Evolutionary conservation across 2,888 invertebrate genomes (phyloP).

Genomic region (Melolontha melolontha): DNA sequence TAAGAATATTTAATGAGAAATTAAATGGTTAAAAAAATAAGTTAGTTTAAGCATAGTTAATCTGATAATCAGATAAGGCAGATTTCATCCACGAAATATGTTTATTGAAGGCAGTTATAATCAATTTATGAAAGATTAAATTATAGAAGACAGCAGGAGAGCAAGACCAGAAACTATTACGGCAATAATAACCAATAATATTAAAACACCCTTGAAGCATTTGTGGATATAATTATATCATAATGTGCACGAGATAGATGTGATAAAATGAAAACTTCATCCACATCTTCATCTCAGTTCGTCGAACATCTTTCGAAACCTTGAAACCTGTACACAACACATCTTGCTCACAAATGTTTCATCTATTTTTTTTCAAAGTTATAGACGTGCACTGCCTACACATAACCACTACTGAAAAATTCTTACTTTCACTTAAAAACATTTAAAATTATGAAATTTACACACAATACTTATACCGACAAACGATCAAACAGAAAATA

Average conservation of each 20-base stretch:
- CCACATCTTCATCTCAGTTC: slow-evolving; percentile 6
- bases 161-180: too few species aligned
- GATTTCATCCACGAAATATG: too few species aligned
- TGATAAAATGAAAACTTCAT: not conserved
- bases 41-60: too few species aligned
- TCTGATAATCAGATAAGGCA: too few species aligned
- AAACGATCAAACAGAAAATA: slow-evolving; percentile 1
- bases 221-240: slow-evolving; percentile 1
- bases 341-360: slow-evolving; percentile 22
- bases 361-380: slow-evolving; percentile 9
- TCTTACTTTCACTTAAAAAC: slow-evolving; percentile 21
- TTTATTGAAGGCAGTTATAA: too few species aligned
- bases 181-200: too few species aligned
- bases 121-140: too few species aligned
- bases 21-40: not conserved
- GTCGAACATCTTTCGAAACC: slow-evolving; percentile 18
- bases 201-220: too few species aligned
- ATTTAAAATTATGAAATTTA: slow-evolving; percentile 14
- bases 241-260: not conserved
- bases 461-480: not conserved
- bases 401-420: not conserved
- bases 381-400: not conserved
- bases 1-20: slow-evolving; percentile 5
- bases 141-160: too few species aligned
- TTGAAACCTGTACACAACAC: slow-evolving; percentile 6